Evolutionary conservation across 2,888 invertebrate species (phyloP), one percentile per base, ranked within the genome.

Genomic region (Linnaemya tessellans): DNA sequence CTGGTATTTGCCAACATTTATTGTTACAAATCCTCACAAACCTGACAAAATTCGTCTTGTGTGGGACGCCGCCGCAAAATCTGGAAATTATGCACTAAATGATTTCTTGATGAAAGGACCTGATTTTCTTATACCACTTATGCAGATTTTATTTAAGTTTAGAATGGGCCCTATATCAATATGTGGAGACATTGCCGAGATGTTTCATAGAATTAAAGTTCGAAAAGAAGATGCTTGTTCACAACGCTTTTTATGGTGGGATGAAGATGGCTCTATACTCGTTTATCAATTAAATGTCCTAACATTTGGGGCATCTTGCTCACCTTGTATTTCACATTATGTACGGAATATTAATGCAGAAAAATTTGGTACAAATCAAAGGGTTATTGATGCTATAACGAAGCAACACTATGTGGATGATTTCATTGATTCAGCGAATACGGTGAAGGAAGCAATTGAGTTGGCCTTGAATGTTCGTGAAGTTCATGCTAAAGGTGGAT

Each of bases 1-100:
- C 8, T 84, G 81, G 82, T 84, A 81, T 49, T 56, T 86, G 4
- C 84, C 83, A 7, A 86, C 68, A 1, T 86, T 85, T 70, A 70
- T 84, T 18, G 79, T 71, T 2, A 65, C 30, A 22, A 83, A 80
- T 20, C 80, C 68, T 2, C 46, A 83, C 43, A 86, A 78, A 20
- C 80, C 80, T 25, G 65, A 70, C 49, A 80, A 80, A 65, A 11
- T 83, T 35, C 58, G 67, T 1, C 65, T 80, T 0, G 83, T 80
- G 3, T 83, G 83, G 77, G 83, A 77, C 38, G 73, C 80, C 9
- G 74, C 80, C 1, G 78, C 70, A 9, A 80, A 84, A 30, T 58
- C 75, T 18, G 54, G 18, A 5, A 38, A 60, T 11, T 20, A 25
- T 13, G 20, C 77, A 1, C 25, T 82, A 10, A 84, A 80, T 9